Percentiles rank a stretch among this genome's conserved stretches.
Evolutionary conservation across 2,113 vertebrate species (phyloP).

Genomic region (Capreolus pygargus): DNA sequence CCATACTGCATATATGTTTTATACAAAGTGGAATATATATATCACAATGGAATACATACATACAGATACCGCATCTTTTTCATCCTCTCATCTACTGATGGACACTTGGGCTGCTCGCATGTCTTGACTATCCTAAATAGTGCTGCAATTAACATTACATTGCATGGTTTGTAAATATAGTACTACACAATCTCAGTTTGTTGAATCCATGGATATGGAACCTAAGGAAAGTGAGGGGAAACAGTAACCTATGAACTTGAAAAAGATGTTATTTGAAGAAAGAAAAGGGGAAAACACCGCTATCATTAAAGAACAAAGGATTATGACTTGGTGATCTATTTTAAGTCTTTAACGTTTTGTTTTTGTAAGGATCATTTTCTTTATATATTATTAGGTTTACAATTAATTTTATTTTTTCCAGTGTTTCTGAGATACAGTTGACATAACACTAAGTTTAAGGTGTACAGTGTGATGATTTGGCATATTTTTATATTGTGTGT

Average conservation of each 20-base stretch:
- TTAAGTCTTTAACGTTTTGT: not conserved
- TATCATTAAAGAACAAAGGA: not conserved
- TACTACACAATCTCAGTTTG: not conserved
- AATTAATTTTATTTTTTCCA: not conserved
- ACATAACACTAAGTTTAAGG: not conserved
- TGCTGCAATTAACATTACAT: not conserved
- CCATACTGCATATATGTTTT: not conserved
- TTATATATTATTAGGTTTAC: not conserved
- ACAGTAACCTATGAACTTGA: not conserved
- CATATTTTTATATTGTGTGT: not conserved
- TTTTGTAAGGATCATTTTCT: not conserved
- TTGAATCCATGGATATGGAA: not conserved
- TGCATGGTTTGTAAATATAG: not conserved
- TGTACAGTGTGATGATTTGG: not conserved
- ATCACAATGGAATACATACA: too few relatives aligned
- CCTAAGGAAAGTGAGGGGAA: not conserved
- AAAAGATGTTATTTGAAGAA: not conserved
- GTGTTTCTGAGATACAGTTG: not conserved
- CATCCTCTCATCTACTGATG: not conserved
- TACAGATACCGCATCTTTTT: not conserved
- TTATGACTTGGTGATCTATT: not conserved
- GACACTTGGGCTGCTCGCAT: not conserved
- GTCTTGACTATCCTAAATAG: not conserved
- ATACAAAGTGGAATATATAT: not conserved
- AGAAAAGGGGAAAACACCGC: not conserved